Evolutionary conservation across 2,888 invertebrate species (phyloP).

Genomic region (Microctonus hyperodae): DNA sequence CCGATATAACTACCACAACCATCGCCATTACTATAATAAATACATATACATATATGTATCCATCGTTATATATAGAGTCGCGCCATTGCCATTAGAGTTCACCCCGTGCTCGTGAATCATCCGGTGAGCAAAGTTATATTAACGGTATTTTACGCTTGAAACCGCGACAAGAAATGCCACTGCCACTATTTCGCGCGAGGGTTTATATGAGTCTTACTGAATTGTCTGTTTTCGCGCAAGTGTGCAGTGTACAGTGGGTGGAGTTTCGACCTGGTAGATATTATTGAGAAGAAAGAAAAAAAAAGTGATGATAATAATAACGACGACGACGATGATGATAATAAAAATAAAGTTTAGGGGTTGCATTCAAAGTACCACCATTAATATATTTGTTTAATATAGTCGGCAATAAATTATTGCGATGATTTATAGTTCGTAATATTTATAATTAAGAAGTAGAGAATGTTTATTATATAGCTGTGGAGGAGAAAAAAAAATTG

Average conservation of each 20-base stretch:
- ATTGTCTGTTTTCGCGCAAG: background rate
- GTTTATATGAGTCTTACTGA: background rate
- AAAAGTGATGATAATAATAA: background rate
- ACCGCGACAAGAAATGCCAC: constrained; percentile 33
- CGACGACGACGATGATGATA: background rate
- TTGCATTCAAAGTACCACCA: background rate
- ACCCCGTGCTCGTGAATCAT: constrained; percentile 47
- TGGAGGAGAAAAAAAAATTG: too few species aligned
- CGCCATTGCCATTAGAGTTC: constrained; percentile 16
- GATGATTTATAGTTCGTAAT: background rate
- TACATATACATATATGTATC: too few species aligned
- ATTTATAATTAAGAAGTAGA: too few species aligned
- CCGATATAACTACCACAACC: background rate
- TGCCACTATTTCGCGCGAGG: background rate
- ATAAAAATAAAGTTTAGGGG: background rate
- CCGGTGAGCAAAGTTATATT: constrained; percentile 52
- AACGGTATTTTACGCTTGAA: constrained; percentile 51
- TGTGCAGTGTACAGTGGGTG: background rate
- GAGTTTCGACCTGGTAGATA: background rate
- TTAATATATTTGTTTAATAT: background rate
- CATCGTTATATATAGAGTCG: background rate
- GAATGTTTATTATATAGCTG: too few species aligned
- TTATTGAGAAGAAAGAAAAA: background rate
- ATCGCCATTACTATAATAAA: background rate
- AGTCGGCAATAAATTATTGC: background rate